Percentiles rank a stretch among this genome's conserved stretches.
These are phyloP conservation scores for Trachythela sp. DNA, from an alignment of 64 coral and sea anemone genomes.

Conservation along the genomic window DNA sequence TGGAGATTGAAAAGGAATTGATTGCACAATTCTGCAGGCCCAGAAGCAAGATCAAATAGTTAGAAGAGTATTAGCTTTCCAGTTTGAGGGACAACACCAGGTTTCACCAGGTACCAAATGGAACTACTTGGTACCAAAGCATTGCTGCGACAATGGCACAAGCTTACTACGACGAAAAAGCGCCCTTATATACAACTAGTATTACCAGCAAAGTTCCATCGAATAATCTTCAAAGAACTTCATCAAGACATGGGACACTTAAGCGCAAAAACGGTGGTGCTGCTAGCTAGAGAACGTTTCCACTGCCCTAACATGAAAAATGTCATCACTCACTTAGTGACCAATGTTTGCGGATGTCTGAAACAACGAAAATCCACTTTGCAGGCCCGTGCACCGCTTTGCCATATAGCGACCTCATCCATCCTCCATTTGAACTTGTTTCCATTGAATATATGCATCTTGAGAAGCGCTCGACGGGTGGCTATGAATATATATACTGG, in stretches of 20 bases:
- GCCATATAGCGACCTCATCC: not conserved
- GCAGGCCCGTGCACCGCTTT: not conserved
- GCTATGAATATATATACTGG: not conserved
- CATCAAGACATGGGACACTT: slow-evolving; percentile 6
- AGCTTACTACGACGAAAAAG: not conserved
- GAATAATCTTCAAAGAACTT: not conserved
- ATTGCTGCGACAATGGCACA: not conserved
- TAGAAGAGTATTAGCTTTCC: not conserved
- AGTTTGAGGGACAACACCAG: not conserved
- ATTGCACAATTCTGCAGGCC: not conserved
- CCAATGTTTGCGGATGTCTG: not conserved
- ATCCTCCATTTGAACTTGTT: not conserved
- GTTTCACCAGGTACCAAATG: not conserved
- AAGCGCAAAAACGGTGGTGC: not conserved
- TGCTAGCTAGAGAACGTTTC: not conserved
- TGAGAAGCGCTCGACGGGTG: not conserved
- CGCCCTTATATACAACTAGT: not conserved
- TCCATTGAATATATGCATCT: slow-evolving; percentile 12
- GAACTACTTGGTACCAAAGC: not conserved
- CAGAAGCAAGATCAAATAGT: not conserved
- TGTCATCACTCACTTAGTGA: slow-evolving; percentile 6
- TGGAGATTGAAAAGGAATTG: not conserved
- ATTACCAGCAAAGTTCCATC: not conserved
- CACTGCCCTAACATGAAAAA: slow-evolving; percentile 16
- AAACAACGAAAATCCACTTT: not conserved